phyloP scores from a whole-genome alignment of 2,888 invertebrate species.

The Tenthredo mesomela region DNA sequence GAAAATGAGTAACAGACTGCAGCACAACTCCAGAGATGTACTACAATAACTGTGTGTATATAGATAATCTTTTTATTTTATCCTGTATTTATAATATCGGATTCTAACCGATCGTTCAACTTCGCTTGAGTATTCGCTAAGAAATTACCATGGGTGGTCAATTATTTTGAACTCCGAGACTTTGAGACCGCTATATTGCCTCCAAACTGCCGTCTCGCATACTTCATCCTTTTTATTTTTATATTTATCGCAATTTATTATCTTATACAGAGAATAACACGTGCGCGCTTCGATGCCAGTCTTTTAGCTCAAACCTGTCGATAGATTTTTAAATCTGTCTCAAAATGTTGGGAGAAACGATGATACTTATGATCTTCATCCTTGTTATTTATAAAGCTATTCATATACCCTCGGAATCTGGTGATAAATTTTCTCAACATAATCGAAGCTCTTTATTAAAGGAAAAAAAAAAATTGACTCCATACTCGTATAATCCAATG shows the following conservation, averaged over 20 bases:
- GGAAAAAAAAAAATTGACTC: too few relatives aligned
- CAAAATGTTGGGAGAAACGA: neutral
- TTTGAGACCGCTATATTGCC: conserved; percentile 16
- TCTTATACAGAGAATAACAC: neutral
- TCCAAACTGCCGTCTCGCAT: conserved; percentile 33
- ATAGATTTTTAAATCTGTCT: conserved; percentile 12
- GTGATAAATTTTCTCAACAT: neutral
- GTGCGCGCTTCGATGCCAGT: neutral
- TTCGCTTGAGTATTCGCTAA: conserved; percentile 28
- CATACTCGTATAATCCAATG: neutral
- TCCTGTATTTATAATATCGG: neutral
- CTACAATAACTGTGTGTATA: conserved; percentile 31
- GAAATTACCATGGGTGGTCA: conserved; percentile 50
- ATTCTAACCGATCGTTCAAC: conserved; percentile 34
- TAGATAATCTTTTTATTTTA: conserved; percentile 23
- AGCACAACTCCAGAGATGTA: conserved; percentile 24
- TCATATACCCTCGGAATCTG: neutral
- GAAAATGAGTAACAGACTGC: conserved; percentile 47
- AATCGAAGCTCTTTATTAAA: neutral
- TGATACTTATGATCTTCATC: neutral
- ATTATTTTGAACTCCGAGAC: conserved; percentile 42
- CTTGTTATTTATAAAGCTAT: neutral
- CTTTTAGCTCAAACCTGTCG: neutral
- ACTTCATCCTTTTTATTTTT: neutral
- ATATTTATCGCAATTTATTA: conserved; percentile 31